Conservation (phyloP, 2,113 vertebrate species). For the Labrus mixtus region DNA sequence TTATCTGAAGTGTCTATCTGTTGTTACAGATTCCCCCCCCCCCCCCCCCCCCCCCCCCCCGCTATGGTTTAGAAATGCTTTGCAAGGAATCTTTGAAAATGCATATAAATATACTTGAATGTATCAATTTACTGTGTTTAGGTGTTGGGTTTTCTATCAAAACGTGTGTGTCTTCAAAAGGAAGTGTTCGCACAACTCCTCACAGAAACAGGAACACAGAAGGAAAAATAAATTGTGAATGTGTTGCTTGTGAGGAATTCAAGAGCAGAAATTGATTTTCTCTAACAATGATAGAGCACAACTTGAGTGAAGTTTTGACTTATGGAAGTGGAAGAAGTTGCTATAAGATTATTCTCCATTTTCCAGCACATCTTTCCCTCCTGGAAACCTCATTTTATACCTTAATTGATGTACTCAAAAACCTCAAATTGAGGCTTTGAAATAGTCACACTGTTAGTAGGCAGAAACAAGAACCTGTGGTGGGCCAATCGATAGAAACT, state of each 20-base stretch:
- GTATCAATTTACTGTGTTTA: neutral
- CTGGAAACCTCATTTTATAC: conserved; percentile 57
- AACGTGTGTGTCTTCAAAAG: neutral
- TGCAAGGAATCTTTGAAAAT: too few species aligned
- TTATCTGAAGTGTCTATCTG: neutral
- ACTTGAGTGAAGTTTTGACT: conserved; percentile 31
- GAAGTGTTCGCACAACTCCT: conserved; percentile 6
- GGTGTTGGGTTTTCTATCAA: neutral
- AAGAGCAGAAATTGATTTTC: conserved; percentile 43
- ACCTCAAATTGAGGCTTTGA: conserved; percentile 64
- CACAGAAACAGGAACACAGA: neutral
- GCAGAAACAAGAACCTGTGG: conserved; percentile 73
- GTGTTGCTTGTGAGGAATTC: conserved; percentile 19
- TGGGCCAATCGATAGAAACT: conserved; percentile 82
- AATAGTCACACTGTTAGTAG: conserved; percentile 68
- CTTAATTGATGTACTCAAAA: conserved; percentile 70
- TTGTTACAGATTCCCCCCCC: too few species aligned
- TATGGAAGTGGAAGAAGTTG: conserved; percentile 38
- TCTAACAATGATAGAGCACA: conserved; percentile 22
- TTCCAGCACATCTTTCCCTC: conserved; percentile 32
- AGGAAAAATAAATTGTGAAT: neutral
- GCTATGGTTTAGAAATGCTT: neutral
- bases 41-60: too few species aligned
- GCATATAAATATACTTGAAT: neutral
- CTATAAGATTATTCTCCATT: conserved; percentile 52